Evolutionary conservation across 2,888 invertebrate genomes (phyloP).

Genomic region (Choristoneura rosaceana): DNA sequence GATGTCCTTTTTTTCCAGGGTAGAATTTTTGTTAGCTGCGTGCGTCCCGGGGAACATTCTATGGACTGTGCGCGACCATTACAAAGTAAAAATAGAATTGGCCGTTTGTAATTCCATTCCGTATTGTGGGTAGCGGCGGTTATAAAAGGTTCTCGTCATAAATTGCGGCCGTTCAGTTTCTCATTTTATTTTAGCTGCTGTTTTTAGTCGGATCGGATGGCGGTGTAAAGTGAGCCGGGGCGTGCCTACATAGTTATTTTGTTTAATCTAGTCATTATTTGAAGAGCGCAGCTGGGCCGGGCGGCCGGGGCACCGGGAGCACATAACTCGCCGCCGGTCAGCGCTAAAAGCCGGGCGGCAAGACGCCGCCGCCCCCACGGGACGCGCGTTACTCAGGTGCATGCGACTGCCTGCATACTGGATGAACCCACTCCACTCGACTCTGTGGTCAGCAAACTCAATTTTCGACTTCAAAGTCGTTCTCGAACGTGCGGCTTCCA

Average conservation of each 20-base stretch:
- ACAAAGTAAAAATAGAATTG: conserved; percentile 84
- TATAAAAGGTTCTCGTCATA: conserved; percentile 56
- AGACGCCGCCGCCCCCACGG: conserved; percentile 35
- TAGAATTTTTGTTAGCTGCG: conserved; percentile 76
- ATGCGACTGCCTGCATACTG: conserved; percentile 70
- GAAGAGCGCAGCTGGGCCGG: conserved; percentile 49
- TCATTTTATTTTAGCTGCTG: conserved; percentile 42
- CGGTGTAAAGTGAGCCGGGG: conserved; percentile 18
- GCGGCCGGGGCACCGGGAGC: conserved; percentile 53
- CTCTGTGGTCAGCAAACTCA: conserved; percentile 80
- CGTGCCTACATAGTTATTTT: conserved; percentile 32
- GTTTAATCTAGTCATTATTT: conserved; percentile 48
- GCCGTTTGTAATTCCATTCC: conserved; percentile 76
- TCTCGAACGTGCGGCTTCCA: conserved; percentile 57
- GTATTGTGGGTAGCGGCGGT: conserved; percentile 64
- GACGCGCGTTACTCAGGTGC: conserved; percentile 54
- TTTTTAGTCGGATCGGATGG: conserved; percentile 24
- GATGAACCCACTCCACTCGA: conserved; percentile 62
- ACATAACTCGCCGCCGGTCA: conserved; percentile 66
- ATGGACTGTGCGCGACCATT: conserved; percentile 82
- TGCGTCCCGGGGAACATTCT: conserved; percentile 71
- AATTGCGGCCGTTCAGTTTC: conserved; percentile 48
- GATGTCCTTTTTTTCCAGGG: conserved; percentile 79
- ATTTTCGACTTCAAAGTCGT: conserved; percentile 82
- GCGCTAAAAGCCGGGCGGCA: conserved; percentile 62